Conservation (phyloP, 1,140 invertebrate species). For the Achroia grisella region DNA sequence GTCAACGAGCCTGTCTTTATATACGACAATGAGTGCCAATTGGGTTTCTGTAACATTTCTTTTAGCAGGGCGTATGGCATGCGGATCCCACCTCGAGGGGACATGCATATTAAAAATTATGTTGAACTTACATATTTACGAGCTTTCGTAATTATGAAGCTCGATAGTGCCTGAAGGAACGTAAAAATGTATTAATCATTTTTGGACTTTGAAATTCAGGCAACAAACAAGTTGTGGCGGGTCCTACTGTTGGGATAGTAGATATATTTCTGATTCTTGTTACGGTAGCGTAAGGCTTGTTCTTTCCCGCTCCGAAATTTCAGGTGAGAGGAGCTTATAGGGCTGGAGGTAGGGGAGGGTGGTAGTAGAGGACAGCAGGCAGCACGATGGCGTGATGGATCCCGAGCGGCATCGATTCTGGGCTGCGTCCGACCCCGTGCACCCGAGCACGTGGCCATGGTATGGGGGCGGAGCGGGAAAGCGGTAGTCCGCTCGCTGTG, state of each 20-base stretch:
- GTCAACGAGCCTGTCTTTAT: background rate
- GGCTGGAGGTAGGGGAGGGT: background rate
- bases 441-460: slow-evolving; percentile 6
- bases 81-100: background rate
- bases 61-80: background rate
- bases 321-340: background rate
- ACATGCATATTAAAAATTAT: slow-evolving; percentile 1
- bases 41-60: background rate
- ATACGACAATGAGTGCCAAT: background rate
- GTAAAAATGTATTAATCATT: slow-evolving; percentile 9
- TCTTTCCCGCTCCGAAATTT: background rate
- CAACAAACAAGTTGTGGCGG: too few relatives aligned
- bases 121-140: slow-evolving; percentile 11
- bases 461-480: background rate
- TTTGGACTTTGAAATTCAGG: too few relatives aligned
- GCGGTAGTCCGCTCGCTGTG: slow-evolving; percentile 8
- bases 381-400: background rate
- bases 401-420: slow-evolving; percentile 11
- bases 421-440: background rate
- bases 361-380: too few relatives aligned
- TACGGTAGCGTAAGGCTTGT: background rate
- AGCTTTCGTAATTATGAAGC: slow-evolving; percentile 11
- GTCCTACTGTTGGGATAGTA: too few relatives aligned
- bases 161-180: slow-evolving; percentile 14
- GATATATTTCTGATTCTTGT: too few relatives aligned